Evolutionary conservation across 1,140 invertebrate genomes (phyloP), one percentile per base, ranked within the genome.

Genomic region (Acromyrmex charruanus): DNA sequence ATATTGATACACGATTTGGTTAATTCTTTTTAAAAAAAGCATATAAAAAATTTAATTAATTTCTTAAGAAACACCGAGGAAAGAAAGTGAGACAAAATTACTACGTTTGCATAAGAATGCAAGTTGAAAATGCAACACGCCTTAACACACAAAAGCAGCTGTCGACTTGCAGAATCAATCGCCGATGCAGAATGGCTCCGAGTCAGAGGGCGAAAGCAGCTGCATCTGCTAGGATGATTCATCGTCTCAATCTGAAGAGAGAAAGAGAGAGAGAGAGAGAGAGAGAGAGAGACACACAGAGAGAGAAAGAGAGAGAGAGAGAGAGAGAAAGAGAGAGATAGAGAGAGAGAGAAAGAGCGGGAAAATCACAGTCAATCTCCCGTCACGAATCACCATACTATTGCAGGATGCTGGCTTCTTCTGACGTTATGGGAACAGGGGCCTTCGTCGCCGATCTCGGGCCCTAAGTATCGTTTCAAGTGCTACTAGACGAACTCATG

Each of bases 161-260:
- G 97, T 98, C 93, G 97, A 97, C 94, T 95, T 98, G 92, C 97
- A 97, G 96, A 97, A 97, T 91, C 97, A 97, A 95, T 96, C 97
- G 84, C 96, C 97, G 87, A 96, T 97, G 95, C 97, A 97, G 94
- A 96, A 95, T 79, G 96, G 96, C 87, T 96, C 97, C 90, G 97
- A 97, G 90, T 97, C 97, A 90, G 97, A 97, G 92, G 96, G 96
- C 89, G 97, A 98, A 93, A 96, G 97, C 87, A 97, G 97, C 91
- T 98, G 97, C 94, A 97, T 97, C 95, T 98, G 97, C 96, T 98
- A 96, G 96, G 90, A 90, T 84, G 88, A 58, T 90, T 80, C 82
- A 55, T 77, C 75, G 35, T 88, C 51, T 58, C 44, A 55, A 59
- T 31, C 58, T 28, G 35, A 74, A 35, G 68, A 49, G 28, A 75